Base-by-base conservation (phyloP, 2,113 vertebrate genomes). In the Misgurnus anguillicaudatus region DNA sequence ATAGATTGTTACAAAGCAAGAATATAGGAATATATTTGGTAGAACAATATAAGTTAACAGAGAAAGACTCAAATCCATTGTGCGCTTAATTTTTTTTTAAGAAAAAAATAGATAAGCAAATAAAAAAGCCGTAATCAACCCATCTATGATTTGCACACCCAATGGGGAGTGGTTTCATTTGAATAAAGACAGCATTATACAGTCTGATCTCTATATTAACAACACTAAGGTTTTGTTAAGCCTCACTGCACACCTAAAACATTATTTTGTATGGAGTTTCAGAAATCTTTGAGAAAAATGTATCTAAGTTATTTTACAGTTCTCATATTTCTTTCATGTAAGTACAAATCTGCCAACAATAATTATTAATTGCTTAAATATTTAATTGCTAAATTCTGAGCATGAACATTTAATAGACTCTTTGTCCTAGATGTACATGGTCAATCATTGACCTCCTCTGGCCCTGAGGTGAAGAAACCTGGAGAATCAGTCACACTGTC, bases 281-380 rank as follows among this genome's bases (percentile, higher is more conserved):
- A 71, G n/a, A 53, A 13, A n/a, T 53, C 47, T 38, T n/a, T 42
- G 17, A 65, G 17, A 5, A 70, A 55, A 48, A 70, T 70, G 68
- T 38, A 55, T 55, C 47, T 13, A 31, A 38, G 24, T 55, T 70
- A 39, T 70, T 55, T 70, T 55, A 39, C 4, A 14, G 16, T 70
- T 5, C 31, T 70, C 8, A 16, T 70, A n/a, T 48, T 70, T 3
- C 4, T 70, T 38, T 70, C 67, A 55, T 70, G 67, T 70, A 55
- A 70, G 48, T 53, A 53, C 6, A 53, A 70, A 55, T n/a, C 31
- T 31, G 24, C 24, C 24, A 31, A 31, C 24, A 31, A 31, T 31
- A 31, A 31, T 31, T 31, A 31, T 31, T 31, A 31, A 31, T 31
- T 31, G 2, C 24, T 31, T 31, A 31, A 31, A 16, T 31, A 13